Evolutionary conservation across 2,888 invertebrate species (phyloP).

Genomic region (Hypomecis punctinalis): DNA sequence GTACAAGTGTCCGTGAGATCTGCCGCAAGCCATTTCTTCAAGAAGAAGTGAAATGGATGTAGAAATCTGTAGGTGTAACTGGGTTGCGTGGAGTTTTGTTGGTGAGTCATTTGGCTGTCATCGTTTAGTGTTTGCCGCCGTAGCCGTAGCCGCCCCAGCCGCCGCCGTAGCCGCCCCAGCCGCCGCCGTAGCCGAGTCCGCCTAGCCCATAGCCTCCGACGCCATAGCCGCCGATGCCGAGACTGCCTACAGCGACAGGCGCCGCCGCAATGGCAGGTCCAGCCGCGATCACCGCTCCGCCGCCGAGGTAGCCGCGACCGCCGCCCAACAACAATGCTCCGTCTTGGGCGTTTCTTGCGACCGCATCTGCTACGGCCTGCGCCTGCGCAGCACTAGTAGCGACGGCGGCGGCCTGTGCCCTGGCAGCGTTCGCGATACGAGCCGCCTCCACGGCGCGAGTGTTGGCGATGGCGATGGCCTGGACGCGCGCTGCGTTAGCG

Average conservation of each 20-base stretch:
- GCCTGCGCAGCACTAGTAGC: constrained; percentile 70
- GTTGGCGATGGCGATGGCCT: constrained; percentile 76
- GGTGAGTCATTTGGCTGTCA: not conserved
- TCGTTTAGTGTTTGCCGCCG: constrained; percentile 47
- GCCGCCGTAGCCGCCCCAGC: constrained; percentile 44
- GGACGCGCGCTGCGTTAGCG: constrained; percentile 76
- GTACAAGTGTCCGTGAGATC: constrained; percentile 61
- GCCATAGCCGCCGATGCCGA: constrained; percentile 41
- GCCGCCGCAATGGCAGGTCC: constrained; percentile 36
- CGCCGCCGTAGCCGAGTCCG: constrained; percentile 40
- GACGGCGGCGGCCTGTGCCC: constrained; percentile 65
- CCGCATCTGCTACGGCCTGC: constrained; percentile 69
- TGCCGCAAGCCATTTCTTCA: constrained; percentile 76
- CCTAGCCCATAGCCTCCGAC: constrained; percentile 47
- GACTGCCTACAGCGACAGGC: constrained; percentile 42
- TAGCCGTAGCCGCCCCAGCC: constrained; percentile 37
- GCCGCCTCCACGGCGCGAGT: constrained; percentile 76
- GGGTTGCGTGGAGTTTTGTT: no score
- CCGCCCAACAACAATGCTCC: constrained; percentile 58
- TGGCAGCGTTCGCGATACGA: constrained; percentile 70
- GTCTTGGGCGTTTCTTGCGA: constrained; percentile 66
- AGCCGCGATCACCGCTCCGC: constrained; percentile 42
- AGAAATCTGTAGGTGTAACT: constrained; percentile 57
- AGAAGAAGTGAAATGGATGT: constrained; percentile 70
- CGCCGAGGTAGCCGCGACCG: constrained; percentile 48